These are phyloP conservation scores for Parazoanthus swiftii DNA, from an alignment of 92 coral and sea anemone genomes.

Conservation along the genomic window DNA sequence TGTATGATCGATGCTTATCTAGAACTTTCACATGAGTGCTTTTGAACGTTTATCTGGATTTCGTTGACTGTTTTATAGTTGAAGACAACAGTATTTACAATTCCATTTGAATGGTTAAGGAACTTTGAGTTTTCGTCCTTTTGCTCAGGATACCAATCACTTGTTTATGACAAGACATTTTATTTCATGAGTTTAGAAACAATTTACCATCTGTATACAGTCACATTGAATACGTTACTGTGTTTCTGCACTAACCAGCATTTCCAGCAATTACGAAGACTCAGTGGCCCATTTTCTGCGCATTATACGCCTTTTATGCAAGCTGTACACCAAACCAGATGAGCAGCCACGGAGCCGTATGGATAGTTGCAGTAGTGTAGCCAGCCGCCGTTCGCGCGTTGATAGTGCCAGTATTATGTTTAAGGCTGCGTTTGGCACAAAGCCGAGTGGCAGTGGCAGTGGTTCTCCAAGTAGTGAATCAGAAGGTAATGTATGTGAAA, in stretches of 20 bases:
- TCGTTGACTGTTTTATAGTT: too few relatives aligned
- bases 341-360: conserved; percentile 35
- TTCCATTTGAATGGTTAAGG: too few relatives aligned
- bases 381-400: conserved; percentile 41
- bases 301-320: conserved; percentile 46
- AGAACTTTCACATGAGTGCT: too few relatives aligned
- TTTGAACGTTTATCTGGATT: too few relatives aligned
- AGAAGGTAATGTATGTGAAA: conserved; percentile 9
- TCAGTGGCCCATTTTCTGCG: conserved; percentile 54
- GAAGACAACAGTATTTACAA: too few relatives aligned
- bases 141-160: too few relatives aligned
- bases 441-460: conserved; percentile 44
- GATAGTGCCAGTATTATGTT: conserved; percentile 59
- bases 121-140: too few relatives aligned
- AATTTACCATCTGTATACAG: too few relatives aligned
- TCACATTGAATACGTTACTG: not conserved
- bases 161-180: too few relatives aligned
- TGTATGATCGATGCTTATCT: too few relatives aligned
- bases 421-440: conserved; percentile 59
- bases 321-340: conserved; percentile 44
- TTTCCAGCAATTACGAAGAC: conserved; percentile 59
- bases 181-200: too few relatives aligned
- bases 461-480: conserved; percentile 42
- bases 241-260: not conserved
- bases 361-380: conserved; percentile 26